Base-by-base conservation (phyloP, 2,888 invertebrate genomes). In the Aelia acuminata region DNA sequence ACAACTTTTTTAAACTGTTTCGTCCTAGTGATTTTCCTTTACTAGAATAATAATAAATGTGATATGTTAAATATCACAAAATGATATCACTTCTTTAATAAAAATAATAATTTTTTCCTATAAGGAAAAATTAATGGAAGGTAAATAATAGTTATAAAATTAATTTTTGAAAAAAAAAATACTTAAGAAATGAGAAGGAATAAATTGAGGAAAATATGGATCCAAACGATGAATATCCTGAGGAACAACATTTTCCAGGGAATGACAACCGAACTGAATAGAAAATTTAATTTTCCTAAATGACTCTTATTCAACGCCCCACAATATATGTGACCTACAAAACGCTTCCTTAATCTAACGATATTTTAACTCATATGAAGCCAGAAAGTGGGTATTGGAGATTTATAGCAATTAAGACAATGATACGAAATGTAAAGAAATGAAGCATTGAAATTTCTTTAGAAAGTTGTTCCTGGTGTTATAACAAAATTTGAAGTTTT, bases 221-320 rank as follows among this genome's bases (percentile, higher is more conserved):
- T n/a, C n/a, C n/a, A n/a, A n/a, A n/a, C n/a, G n/a, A 35, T 20
- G 35, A 8, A 70, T 57, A 57, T 57, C 13, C 26, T 11, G 20
- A 18, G 35, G 18, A 70, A 70, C 18, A 70, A 57, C 13, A 57
- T 57, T 35, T 70, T 70, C 63, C 63, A 70, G 5, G 0, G 18
- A 31, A 31, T 31, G 63, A 31, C n/a, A 26, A 13, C 13, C 57
- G 0, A 5, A 26, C 35, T 70, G 18, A 35, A 35, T 7, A 5
- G 31, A 70, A 70, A 70, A 70, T 20, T 70, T 20, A 70, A 70
- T 70, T 70, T 70, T 70, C 63, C 63, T 31, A 10, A 70, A 70
- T 35, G 15, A 70, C 35, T 31, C 63, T 35, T 35, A 70, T 70
- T 70, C 63, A 70, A 70, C 8, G 31, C 35, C 35, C 18, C 31